These are phyloP conservation scores for Condylura cristata DNA, from an alignment of 2,113 vertebrate genomes.

Conservation along the genomic window DNA sequence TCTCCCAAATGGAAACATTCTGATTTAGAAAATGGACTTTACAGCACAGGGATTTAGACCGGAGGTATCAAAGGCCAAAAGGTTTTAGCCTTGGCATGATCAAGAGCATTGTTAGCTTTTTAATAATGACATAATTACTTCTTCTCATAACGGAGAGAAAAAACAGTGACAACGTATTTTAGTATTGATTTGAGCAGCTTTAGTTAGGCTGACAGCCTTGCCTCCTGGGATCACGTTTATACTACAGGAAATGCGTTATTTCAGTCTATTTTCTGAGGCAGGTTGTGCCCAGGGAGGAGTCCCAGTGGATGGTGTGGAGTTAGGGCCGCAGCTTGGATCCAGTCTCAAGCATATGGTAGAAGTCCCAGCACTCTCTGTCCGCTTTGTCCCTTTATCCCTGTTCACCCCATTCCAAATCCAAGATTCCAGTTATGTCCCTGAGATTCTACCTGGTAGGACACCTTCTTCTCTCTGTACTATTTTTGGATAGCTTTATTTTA, in stretches of 20 bases:
- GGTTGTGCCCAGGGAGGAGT: neutral
- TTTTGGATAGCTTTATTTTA: neutral
- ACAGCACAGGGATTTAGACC: neutral
- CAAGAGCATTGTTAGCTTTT: constrained; percentile 26
- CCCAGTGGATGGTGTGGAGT: neutral
- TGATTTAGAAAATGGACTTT: constrained; percentile 21
- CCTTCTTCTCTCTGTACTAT: neutral
- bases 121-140: neutral
- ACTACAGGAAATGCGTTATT: neutral
- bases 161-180: neutral
- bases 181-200: neutral
- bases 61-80: neutral
- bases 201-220: neutral
- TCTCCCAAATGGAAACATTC: neutral
- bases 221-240: neutral
- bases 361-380: neutral
- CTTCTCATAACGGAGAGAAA: neutral
- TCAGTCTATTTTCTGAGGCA: neutral
- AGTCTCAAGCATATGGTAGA: neutral
- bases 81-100: neutral
- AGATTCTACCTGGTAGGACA: neutral
- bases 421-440: neutral
- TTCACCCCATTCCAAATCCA: neutral
- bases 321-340: neutral
- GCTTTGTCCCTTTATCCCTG: neutral